Evolutionary conservation across 2,888 invertebrate species (phyloP).

Genomic region (Idaea biselata): DNA sequence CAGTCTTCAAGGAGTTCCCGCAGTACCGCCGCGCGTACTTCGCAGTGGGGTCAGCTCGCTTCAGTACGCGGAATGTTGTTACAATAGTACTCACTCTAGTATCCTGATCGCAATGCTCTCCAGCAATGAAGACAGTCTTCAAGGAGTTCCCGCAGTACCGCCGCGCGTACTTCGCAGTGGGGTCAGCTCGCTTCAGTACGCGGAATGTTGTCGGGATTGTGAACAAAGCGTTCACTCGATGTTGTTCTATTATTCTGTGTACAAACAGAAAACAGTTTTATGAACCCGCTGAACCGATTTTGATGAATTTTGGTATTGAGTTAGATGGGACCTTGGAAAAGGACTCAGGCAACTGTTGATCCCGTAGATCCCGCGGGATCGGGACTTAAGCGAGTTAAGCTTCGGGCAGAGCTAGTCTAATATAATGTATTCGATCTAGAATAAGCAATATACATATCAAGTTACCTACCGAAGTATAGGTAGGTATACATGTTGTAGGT

Average conservation of each 20-base stretch:
- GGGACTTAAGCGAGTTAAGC: no score
- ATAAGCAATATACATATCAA: no score
- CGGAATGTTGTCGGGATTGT: slow-evolving; percentile 95
- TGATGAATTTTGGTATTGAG: no score
- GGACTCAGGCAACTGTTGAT: no score
- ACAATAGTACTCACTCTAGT: slow-evolving; percentile 81
- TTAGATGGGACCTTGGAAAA: no score
- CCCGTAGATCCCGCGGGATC: no score
- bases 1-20: slow-evolving; percentile 83
- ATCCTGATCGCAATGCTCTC: slow-evolving; percentile 96
- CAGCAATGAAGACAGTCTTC: slow-evolving; percentile 89
- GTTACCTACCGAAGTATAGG: no score
- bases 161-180: slow-evolving; percentile 84
- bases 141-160: slow-evolving; percentile 87
- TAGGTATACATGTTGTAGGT: no score
- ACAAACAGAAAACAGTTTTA: slow-evolving; percentile 6
- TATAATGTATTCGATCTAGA: no score
- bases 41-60: slow-evolving; percentile 73
- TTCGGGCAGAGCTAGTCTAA: no score
- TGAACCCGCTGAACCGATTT: neutral
- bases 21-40: slow-evolving; percentile 86
- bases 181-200: slow-evolving; percentile 91
- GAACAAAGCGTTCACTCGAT: slow-evolving; percentile 91
- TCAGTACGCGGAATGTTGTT: neutral
- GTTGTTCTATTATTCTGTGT: slow-evolving; percentile 90